phyloP scores from a whole-genome alignment of 2,113 vertebrate genomes.

The Merops nubicus region DNA sequence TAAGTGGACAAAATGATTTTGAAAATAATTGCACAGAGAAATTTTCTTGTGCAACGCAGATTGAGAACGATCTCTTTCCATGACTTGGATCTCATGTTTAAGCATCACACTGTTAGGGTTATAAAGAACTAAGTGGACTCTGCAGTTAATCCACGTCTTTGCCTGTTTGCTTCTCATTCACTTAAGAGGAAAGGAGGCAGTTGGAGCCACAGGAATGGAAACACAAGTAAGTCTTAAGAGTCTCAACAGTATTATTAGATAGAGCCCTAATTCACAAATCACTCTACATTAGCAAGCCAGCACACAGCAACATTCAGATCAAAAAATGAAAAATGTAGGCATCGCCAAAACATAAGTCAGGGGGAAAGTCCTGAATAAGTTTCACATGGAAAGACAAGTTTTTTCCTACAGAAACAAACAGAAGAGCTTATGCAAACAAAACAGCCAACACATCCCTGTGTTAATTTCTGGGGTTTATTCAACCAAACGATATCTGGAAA shows the following conservation, averaged over 20 bases:
- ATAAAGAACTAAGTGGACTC: not conserved
- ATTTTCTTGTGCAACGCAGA: not conserved
- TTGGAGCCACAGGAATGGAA: not conserved
- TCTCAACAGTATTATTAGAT: not conserved
- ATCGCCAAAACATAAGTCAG: rapidly evolving
- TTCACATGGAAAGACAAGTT: not conserved
- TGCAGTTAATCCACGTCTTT: not conserved
- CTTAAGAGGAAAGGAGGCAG: not conserved
- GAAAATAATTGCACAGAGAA: not conserved
- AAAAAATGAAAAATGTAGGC: not conserved
- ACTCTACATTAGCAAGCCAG: not conserved
- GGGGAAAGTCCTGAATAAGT: not conserved
- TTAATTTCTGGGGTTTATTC: not conserved
- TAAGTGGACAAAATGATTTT: not conserved
- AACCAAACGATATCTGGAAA: not conserved
- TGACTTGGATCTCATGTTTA: not conserved
- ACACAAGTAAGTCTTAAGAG: not conserved
- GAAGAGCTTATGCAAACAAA: not conserved
- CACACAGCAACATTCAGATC: not conserved
- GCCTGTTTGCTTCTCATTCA: not conserved
- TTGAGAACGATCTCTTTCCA: not conserved
- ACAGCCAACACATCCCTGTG: rapidly evolving
- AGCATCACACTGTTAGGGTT: not conserved
- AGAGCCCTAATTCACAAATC: not conserved
- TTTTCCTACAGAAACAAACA: not conserved